Base-by-base conservation (phyloP, 2,113 vertebrate genomes). In the Lampris megalopsis region DNA sequence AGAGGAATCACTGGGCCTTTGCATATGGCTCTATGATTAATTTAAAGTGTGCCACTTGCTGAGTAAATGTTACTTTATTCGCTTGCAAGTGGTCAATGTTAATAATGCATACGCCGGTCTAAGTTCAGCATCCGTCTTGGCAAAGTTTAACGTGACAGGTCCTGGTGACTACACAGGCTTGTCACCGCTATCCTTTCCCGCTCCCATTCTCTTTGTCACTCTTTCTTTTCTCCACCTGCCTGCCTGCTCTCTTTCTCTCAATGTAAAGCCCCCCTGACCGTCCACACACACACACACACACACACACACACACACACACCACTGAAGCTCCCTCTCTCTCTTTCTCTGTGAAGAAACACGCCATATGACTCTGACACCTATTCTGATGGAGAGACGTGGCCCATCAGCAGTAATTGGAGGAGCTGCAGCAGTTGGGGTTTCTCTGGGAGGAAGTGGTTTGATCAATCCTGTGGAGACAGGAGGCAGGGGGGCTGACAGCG, bases 1-100 rank as follows among this genome's bases (percentile, higher is more conserved):
- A 91, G 88, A 85, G 68, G 81, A 75, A 68, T 86, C 63, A 63
- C 76, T n/a, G 1, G 74, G 86, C 79, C 73, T 89, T 82, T 81
- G 82, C 82, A 56, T 76, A 75, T 49, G 60, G 70, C 87, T 75
- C 79, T 49, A 93, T 93, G 87, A 93, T 94, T 91, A 89, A 94
- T 93, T 93, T 89, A 24, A 94, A 73, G 66, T 63, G n/a, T 77
- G 86, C 86, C 90, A 87, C 82, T 88, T 71, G 82, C 36, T 63
- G 79, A 90, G 88, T 93, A 93, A 93, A 93, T 83, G 88, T 79
- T 74, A 83, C 90, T 93, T 94, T 93, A 93, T 92, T 90, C 87
- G 88, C 40, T 56, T 76, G 58, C 91, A 92, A 91, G 88, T 88
- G 87, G 88, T 83, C 86, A 79, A 80, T 86, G 93, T 94, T 88